phyloP scores from a whole-genome alignment of 2,888 invertebrate species.

The Automeris io region DNA sequence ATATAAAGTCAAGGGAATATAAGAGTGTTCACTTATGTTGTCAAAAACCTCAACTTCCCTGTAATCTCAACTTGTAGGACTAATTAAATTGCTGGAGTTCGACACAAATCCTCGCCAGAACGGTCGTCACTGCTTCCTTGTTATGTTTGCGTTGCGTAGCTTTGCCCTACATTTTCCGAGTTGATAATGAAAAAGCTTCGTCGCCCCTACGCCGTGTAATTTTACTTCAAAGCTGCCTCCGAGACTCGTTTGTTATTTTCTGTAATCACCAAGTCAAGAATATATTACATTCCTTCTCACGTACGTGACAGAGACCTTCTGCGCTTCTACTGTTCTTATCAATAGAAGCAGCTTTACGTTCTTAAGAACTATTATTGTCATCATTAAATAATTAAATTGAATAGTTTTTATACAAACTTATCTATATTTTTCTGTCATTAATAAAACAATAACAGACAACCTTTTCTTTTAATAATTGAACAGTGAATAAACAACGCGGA shows the following conservation, averaged over 20 bases:
- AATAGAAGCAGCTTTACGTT: too few relatives aligned
- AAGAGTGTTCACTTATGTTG: too few relatives aligned
- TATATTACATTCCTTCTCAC: slow-evolving; percentile 36
- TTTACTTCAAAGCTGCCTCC: slow-evolving; percentile 52
- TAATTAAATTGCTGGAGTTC: neutral
- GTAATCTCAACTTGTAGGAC: neutral
- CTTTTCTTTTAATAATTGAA: too few relatives aligned
- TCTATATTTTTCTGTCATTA: too few relatives aligned
- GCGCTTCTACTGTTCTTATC: too few relatives aligned
- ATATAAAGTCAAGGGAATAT: too few relatives aligned
- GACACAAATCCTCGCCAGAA: slow-evolving; percentile 2
- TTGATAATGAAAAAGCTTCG: slow-evolving; percentile 68
- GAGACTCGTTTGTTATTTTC: slow-evolving; percentile 53
- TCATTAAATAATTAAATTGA: too few relatives aligned
- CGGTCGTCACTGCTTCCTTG: slow-evolving; percentile 13
- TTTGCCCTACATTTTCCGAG: slow-evolving; percentile 60
- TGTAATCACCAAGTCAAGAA: slow-evolving; percentile 51
- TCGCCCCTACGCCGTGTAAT: slow-evolving; percentile 48
- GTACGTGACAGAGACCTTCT: slow-evolving; percentile 12
- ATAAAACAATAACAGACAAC: too few relatives aligned
- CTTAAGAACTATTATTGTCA: too few relatives aligned
- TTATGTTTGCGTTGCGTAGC: slow-evolving; percentile 34
- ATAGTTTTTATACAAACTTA: too few relatives aligned
- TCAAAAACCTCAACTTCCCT: neutral
- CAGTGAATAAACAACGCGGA: too few relatives aligned